phyloP scores from a whole-genome alignment of 2,113 vertebrate species.

The Motacilla alba region DNA sequence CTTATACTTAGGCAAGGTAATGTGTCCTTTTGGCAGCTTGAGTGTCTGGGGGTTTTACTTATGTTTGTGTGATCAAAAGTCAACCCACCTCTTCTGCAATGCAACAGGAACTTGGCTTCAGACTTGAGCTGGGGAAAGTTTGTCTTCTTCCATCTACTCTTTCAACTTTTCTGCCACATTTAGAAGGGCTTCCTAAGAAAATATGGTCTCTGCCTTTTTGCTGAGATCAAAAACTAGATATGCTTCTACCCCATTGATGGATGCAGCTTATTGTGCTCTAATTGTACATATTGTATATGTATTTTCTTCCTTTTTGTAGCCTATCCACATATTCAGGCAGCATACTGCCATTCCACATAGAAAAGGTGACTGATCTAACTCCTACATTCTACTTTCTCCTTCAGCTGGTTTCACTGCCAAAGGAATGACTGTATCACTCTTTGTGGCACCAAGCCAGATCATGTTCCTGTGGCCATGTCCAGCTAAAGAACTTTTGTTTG shows the following conservation, averaged over 20 bases:
- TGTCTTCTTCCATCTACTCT: neutral
- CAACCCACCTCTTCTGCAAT: neutral
- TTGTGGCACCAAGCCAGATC: neutral
- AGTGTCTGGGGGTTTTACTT: neutral
- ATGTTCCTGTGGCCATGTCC: neutral
- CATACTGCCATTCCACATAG: neutral
- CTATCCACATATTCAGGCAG: neutral
- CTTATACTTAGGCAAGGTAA: neutral
- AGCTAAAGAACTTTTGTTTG: neutral
- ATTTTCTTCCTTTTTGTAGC: neutral
- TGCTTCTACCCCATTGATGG: neutral
- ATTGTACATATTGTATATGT: neutral
- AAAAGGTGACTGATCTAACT: neutral
- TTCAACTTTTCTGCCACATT: neutral
- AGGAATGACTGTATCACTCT: neutral
- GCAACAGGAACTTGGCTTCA: neutral
- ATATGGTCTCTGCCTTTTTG: neutral
- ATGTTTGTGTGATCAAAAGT: neutral
- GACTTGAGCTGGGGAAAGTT: neutral
- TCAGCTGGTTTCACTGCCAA: neutral
- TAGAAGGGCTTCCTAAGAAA: neutral
- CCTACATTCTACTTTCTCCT: neutral
- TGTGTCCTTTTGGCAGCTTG: neutral
- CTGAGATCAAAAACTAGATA: neutral
- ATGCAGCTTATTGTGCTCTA: neutral